Conservation (phyloP, 2,888 invertebrate species). For the Galeopsomyia nigrocyanea region DNA sequence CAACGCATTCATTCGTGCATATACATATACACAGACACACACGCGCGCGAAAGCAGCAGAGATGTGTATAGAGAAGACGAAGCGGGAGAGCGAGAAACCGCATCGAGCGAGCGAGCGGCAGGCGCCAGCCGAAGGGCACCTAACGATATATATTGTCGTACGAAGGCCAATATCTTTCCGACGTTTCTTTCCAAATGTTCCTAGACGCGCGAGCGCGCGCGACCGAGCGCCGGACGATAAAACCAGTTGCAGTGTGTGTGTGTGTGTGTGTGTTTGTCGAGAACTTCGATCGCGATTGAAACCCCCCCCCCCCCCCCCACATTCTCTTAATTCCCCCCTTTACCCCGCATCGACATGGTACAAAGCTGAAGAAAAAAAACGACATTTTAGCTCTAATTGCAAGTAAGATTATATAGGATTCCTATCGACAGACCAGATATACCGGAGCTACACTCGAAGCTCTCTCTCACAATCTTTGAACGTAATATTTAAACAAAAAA, state of each 20-base stretch:
- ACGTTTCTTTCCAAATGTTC: constrained; percentile 48
- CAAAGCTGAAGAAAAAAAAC: constrained; percentile 52
- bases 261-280: too few species aligned
- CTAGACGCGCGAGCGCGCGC: constrained; percentile 35
- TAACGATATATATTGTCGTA: neutral
- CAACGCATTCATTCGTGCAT: neutral
- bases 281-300: too few species aligned
- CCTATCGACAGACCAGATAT: constrained; percentile 54
- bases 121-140: neutral
- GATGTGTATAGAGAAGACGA: neutral
- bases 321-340: too few species aligned
- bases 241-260: constrained; percentile 39
- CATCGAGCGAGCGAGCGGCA: constrained; percentile 8
- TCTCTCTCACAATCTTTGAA: too few species aligned
- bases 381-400: constrained; percentile 65
- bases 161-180: constrained; percentile 29
- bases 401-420: constrained; percentile 58
- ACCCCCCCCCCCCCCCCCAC: too few species aligned
- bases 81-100: constrained; percentile 7
- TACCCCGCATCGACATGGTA: neutral
- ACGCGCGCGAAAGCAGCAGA: neutral
- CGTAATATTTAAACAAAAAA: constrained; percentile 14
- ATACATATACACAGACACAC: neutral
- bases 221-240: constrained; percentile 24
- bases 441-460: too few species aligned